Conservation (phyloP, 2,888 invertebrate genomes). For the Aromia moschata region DNA sequence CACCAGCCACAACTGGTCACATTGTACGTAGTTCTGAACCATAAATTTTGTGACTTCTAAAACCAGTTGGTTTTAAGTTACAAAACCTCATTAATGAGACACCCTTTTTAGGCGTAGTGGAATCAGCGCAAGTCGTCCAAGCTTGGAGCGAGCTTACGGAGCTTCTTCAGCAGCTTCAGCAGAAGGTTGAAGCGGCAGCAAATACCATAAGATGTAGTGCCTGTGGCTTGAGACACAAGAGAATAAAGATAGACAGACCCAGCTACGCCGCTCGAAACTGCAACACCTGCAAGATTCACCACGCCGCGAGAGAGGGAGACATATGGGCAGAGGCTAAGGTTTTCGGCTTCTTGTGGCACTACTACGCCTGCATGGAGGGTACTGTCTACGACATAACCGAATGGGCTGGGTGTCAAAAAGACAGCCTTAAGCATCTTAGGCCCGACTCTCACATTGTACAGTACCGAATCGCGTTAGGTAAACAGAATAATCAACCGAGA, state of each 20-base stretch:
- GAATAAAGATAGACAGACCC: constrained; percentile 85
- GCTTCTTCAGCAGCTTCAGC: constrained; percentile 86
- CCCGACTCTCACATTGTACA: constrained; percentile 93
- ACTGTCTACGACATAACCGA: constrained; percentile 96
- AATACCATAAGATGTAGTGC: constrained; percentile 95
- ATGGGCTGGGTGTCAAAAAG: constrained; percentile 95
- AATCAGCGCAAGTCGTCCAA: constrained; percentile 83
- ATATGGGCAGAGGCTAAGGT: constrained; percentile 92
- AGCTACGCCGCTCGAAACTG: constrained; percentile 93
- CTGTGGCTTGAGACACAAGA: constrained; percentile 89
- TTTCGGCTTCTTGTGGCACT: constrained; percentile 91
- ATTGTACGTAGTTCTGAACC: too few species aligned
- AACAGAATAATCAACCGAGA: constrained; percentile 59
- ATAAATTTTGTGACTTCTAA: too few species aligned
- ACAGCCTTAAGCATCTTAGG: constrained; percentile 80
- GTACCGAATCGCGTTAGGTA: constrained; percentile 81
- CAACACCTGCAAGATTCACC: constrained; percentile 87
- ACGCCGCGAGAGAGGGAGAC: constrained; percentile 93
- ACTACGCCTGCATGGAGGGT: constrained; percentile 96
- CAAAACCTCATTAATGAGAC: too few species aligned
- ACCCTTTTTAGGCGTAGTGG: constrained; percentile 65
- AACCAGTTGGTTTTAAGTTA: too few species aligned
- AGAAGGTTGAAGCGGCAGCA: constrained; percentile 94
- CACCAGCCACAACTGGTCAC: too few species aligned
- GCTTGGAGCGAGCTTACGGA: constrained; percentile 88